Conservation (phyloP, 2,888 invertebrate genomes). For the Fragum whitleyi region DNA sequence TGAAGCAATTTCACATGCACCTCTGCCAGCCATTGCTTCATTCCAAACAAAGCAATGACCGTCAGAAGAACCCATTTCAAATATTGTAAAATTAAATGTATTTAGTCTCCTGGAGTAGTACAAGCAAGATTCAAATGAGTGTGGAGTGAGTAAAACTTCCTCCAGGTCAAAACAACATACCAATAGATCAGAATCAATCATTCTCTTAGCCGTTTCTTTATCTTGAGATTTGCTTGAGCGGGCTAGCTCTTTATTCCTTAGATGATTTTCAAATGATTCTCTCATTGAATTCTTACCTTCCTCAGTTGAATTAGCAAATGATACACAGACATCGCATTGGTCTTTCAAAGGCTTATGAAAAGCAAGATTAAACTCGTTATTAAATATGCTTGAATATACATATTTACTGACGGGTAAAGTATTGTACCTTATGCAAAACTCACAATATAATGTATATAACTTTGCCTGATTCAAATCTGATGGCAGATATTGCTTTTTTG, state of each 20-base stretch:
- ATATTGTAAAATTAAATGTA: conserved; percentile 49
- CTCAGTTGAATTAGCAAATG: neutral
- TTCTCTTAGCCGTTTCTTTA: conserved; percentile 23
- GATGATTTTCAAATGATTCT: conserved; percentile 1
- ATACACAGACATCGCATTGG: conserved; percentile 44
- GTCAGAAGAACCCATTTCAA: conserved; percentile 24
- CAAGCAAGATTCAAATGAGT: conserved; percentile 40
- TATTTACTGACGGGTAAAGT: conserved; percentile 20
- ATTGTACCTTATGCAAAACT: conserved; percentile 23
- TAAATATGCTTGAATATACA: conserved; percentile 41
- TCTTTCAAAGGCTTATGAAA: conserved; percentile 53
- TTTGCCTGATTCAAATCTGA: conserved; percentile 31
- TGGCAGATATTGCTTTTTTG: conserved; percentile 32
- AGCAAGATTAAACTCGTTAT: conserved; percentile 44
- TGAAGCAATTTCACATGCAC: conserved; percentile 34
- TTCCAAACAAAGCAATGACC: conserved; percentile 44
- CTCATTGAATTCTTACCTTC: neutral
- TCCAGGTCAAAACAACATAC: conserved; percentile 50
- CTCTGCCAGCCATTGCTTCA: conserved; percentile 36
- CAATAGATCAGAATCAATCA: neutral
- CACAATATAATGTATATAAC: conserved; percentile 43
- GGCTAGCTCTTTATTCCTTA: conserved; percentile 19
- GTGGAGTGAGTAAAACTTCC: conserved; percentile 47
- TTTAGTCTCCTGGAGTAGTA: conserved; percentile 44
- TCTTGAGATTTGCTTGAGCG: conserved; percentile 29